These are phyloP conservation scores for Brachylomia viminalis DNA, from an alignment of 2,888 invertebrate species.

Conservation along the genomic window DNA sequence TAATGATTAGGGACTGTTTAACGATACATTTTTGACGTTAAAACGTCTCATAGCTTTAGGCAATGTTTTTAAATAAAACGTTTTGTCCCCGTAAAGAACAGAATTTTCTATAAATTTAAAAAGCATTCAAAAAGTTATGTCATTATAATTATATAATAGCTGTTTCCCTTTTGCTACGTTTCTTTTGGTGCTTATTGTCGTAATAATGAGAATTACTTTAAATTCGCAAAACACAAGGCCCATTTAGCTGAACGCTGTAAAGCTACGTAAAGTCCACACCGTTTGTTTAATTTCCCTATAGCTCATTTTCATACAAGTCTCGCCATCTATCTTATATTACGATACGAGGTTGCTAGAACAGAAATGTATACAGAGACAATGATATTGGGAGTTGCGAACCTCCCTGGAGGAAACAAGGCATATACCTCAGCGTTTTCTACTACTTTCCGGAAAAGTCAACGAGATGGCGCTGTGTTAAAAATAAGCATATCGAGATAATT, in stretches of 20 bases:
- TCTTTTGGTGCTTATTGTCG: background rate
- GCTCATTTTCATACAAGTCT: background rate
- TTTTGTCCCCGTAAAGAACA: background rate
- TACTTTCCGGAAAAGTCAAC: slow-evolving; percentile 16
- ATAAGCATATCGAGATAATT: background rate
- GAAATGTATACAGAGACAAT: background rate
- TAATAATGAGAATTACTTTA: background rate
- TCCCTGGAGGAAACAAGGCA: background rate
- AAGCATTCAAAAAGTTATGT: background rate
- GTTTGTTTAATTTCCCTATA: background rate
- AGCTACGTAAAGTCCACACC: background rate
- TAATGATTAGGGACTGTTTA: too few species aligned
- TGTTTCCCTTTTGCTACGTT: too few species aligned
- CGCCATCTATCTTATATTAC: slow-evolving; percentile 29
- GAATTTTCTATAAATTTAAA: background rate
- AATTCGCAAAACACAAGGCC: background rate
- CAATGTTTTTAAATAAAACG: background rate
- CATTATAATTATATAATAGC: background rate
- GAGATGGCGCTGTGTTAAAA: slow-evolving; percentile 33
- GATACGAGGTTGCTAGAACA: background rate
- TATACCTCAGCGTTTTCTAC: background rate
- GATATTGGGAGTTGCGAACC: background rate
- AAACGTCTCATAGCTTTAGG: too few species aligned
- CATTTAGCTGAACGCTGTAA: background rate
- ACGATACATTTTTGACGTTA: too few species aligned